phyloP scores from a whole-genome alignment of 2,797 vertebrate species.

The Arremon brunneinucha region DNA sequence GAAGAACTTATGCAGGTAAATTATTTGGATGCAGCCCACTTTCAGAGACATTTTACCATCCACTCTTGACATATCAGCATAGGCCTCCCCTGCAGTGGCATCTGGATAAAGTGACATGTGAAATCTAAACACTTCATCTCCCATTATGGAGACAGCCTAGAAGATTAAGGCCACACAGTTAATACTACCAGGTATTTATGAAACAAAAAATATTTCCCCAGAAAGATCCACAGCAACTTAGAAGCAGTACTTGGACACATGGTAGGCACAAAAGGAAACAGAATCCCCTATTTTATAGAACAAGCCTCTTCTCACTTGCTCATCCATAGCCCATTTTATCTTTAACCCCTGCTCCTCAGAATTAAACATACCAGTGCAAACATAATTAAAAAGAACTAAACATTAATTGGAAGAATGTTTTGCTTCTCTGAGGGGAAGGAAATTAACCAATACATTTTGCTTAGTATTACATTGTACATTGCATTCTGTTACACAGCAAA shows the following conservation, averaged over 20 bases:
- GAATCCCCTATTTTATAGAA: neutral
- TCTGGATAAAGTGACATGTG: conserved; percentile 86
- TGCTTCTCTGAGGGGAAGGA: neutral
- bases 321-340: neutral
- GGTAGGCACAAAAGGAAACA: neutral
- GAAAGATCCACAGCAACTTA: neutral
- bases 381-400: neutral
- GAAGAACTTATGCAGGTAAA: conserved; percentile 93
- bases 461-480: accelerated
- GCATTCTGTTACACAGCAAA: neutral
- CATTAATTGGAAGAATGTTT: neutral
- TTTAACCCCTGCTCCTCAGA: neutral
- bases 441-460: neutral
- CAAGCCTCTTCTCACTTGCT: neutral
- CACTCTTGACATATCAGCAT: conserved; percentile 84
- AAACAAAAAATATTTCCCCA: neutral
- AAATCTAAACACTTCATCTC: conserved; percentile 94
- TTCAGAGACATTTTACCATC: conserved; percentile 89
- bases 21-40: conserved; percentile 92
- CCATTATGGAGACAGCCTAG: conserved; percentile 91
- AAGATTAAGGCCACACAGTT: neutral
- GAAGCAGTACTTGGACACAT: neutral
- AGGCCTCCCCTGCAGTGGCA: conserved; percentile 86
- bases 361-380: neutral
- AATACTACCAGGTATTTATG: neutral